Percentiles rank a stretch among this genome's conserved stretches.
These are phyloP conservation scores for Mnemiopsis leidyi DNA, from an alignment of 37 sponge, comb jelly and placozoan genomes.

Conservation along the genomic window DNA sequence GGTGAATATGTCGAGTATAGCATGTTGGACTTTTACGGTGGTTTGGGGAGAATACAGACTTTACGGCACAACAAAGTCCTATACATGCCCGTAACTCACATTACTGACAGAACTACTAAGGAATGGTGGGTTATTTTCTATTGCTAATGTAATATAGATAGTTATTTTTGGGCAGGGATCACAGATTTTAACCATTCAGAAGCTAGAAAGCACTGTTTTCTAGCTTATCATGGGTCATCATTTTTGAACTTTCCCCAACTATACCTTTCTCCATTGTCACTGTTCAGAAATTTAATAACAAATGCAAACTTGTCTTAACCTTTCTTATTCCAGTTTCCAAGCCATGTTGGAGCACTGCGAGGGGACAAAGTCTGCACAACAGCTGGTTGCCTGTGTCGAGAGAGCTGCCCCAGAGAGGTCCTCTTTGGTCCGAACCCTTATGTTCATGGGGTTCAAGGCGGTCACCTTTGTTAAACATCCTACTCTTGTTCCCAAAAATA, in stretches of 20 bases:
- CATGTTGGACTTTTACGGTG: conserved; percentile 10
- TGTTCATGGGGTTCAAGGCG: conserved; percentile 61
- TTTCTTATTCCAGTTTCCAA: conserved; percentile 22
- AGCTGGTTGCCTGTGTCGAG: conserved; percentile 27
- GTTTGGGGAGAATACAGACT: not conserved
- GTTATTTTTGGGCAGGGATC: no score
- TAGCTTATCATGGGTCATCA: no score
- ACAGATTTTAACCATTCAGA: no score
- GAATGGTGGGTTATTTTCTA: conserved; percentile 39
- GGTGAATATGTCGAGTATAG: not conserved
- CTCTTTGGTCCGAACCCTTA: not conserved
- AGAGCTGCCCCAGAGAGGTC: not conserved
- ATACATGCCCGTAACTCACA: conserved; percentile 20
- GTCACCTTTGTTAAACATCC: conserved; percentile 25
- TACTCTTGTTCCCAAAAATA: not conserved
- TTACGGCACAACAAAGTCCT: not conserved
- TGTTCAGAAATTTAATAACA: no score
- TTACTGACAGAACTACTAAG: not conserved
- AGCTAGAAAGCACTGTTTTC: no score
- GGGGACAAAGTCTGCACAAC: not conserved
- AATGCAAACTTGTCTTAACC: no score
- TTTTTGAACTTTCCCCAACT: no score
- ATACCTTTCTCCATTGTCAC: no score
- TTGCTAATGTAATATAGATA: no score
- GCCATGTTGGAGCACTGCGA: conserved; percentile 49